Evolutionary conservation across 2,797 vertebrate genomes (phyloP).

Genomic region (Sebastes trivittatus): DNA sequence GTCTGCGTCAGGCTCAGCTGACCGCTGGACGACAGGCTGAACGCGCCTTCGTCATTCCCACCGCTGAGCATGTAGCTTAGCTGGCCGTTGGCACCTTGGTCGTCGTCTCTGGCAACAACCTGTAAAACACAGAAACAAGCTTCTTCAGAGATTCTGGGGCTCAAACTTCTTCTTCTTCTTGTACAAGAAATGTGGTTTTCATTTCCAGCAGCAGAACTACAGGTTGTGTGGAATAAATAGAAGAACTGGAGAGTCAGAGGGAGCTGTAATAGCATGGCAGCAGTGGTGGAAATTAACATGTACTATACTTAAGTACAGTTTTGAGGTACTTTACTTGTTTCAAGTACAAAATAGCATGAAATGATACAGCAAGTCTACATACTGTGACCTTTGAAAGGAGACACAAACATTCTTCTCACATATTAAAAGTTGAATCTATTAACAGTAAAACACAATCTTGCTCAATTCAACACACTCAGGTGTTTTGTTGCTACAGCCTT

Average conservation of each 20-base stretch:
- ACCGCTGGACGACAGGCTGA: conserved; percentile 88
- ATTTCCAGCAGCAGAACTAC: background rate
- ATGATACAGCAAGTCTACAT: background rate
- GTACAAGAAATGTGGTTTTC: conserved; percentile 7
- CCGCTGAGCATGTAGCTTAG: conserved; percentile 88
- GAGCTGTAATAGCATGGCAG: background rate
- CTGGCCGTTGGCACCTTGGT: conserved; percentile 90
- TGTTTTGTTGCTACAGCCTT: background rate
- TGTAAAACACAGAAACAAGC: conserved; percentile 56
- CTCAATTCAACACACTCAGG: background rate
- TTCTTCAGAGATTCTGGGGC: background rate
- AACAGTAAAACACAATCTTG: background rate
- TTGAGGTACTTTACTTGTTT: background rate
- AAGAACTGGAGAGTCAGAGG: background rate
- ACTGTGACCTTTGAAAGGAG: background rate
- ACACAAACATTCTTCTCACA: background rate
- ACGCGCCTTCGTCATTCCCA: conserved; percentile 88
- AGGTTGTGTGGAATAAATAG: background rate
- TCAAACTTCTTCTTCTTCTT: background rate
- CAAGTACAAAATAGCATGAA: background rate
- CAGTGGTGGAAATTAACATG: background rate
- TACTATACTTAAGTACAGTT: background rate
- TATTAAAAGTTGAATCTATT: background rate
- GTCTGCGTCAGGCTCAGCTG: conserved; percentile 88
- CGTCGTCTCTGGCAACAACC: conserved; percentile 94